Evolutionary conservation across 2,888 invertebrate species (phyloP).

Genomic region (Ochropleura leucogaster): DNA sequence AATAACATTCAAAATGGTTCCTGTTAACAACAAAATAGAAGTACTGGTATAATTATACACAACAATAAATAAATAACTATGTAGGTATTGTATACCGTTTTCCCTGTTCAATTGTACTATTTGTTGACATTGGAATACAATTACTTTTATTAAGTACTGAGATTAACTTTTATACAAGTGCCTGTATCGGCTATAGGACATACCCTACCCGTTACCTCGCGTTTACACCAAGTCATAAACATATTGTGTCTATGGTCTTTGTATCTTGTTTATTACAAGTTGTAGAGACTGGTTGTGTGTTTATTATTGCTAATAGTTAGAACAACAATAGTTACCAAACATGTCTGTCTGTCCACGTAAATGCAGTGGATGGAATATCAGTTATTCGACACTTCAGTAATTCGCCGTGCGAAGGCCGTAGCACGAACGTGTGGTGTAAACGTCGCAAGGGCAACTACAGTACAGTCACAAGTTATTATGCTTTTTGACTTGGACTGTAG

Average conservation of each 20-base stretch:
- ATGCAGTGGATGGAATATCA: too few relatives aligned
- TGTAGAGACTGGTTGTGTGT: too few relatives aligned
- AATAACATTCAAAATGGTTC: constrained; percentile 12
- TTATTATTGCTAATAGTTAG: background rate
- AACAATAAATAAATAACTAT: constrained; percentile 47
- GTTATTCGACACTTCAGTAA: too few relatives aligned
- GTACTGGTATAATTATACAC: constrained; percentile 25
- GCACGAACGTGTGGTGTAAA: too few relatives aligned
- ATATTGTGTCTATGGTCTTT: background rate
- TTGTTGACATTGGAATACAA: constrained; percentile 14
- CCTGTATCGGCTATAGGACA: background rate
- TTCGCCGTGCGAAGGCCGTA: too few relatives aligned
- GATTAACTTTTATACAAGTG: background rate
- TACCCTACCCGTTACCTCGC: background rate
- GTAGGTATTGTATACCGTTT: constrained; percentile 45
- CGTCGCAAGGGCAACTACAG: too few relatives aligned
- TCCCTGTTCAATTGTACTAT: constrained; percentile 49
- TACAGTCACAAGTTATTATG: too few relatives aligned
- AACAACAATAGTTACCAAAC: background rate
- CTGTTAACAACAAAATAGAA: background rate
- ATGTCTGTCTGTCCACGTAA: background rate
- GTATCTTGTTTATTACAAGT: too few relatives aligned
- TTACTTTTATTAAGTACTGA: constrained; percentile 38
- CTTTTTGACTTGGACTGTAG: too few relatives aligned
- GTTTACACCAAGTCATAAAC: background rate